Conservation (phyloP, 2,797 vertebrate species). For the Oryzias sinensis region DNA sequence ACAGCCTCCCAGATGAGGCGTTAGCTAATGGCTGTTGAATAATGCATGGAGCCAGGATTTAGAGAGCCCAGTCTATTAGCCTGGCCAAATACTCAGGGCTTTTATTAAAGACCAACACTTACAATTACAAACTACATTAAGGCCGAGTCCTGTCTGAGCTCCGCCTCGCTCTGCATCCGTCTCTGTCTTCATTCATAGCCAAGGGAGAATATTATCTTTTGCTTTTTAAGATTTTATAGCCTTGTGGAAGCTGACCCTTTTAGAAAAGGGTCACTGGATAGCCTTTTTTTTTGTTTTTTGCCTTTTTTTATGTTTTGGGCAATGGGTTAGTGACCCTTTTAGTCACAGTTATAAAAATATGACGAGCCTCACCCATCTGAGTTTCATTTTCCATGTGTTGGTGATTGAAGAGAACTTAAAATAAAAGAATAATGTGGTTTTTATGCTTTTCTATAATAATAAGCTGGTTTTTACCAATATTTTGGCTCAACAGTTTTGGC, state of each 20-base stretch:
- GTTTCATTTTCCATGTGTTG: not conserved
- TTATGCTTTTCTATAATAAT: constrained; percentile 4
- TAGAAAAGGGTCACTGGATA: constrained; percentile 58
- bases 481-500: not conserved
- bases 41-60: constrained; percentile 79
- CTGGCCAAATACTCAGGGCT: constrained; percentile 76
- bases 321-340: constrained; percentile 64
- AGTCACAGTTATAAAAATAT: constrained; percentile 31
- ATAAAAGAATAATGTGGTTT: constrained; percentile 11
- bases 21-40: constrained; percentile 80
- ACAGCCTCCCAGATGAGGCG: constrained; percentile 77
- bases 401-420: constrained; percentile 14
- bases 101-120: constrained; percentile 81
- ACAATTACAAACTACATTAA: constrained; percentile 81
- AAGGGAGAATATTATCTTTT: constrained; percentile 62
- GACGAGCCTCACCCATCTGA: too few relatives aligned
- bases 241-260: constrained; percentile 59
- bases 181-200: constrained; percentile 44
- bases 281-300: constrained; percentile 64
- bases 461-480: not conserved
- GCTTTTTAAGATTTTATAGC: constrained; percentile 68
- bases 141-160: constrained; percentile 61
- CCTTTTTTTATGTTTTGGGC: constrained; percentile 47
- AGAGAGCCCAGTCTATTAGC: constrained; percentile 79
- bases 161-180: constrained; percentile 38